These are phyloP conservation scores for Lucinisca nassula DNA, from an alignment of 2,888 invertebrate species.

Conservation along the genomic window DNA sequence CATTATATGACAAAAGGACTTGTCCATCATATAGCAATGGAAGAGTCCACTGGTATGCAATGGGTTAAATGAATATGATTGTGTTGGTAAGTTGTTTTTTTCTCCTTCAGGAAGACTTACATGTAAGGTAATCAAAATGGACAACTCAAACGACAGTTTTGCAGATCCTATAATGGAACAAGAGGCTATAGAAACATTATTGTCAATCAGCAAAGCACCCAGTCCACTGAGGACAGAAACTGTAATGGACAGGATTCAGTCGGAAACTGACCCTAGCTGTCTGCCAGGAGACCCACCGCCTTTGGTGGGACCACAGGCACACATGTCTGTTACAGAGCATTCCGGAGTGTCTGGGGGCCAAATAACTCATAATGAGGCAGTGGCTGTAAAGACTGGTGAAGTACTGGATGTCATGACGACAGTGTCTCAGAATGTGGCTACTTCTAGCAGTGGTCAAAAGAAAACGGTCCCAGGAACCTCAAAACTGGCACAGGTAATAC, in stretches of 20 bases:
- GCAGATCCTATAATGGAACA: constrained; percentile 68
- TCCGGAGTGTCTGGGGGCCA: neutral
- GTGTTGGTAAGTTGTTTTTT: too few species aligned
- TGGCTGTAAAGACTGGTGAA: neutral
- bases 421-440: neutral
- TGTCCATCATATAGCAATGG: too few species aligned
- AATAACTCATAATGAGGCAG: neutral
- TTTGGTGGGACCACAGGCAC: neutral
- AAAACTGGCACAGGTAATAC: neutral
- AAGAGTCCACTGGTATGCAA: too few species aligned
- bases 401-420: neutral
- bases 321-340: neutral
- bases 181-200: constrained; percentile 88
- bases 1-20: too few species aligned
- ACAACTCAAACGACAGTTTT: neutral
- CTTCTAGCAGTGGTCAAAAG: neutral
- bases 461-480: neutral
- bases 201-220: constrained; percentile 81
- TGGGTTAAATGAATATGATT: too few species aligned
- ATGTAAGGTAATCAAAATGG: neutral
- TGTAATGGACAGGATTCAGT: constrained; percentile 48
- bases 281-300: constrained; percentile 48
- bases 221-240: constrained; percentile 57
- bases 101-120: neutral
- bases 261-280: constrained; percentile 49